Conservation (phyloP, 2,888 invertebrate species). For the Siphonodentalium dalli region DNA sequence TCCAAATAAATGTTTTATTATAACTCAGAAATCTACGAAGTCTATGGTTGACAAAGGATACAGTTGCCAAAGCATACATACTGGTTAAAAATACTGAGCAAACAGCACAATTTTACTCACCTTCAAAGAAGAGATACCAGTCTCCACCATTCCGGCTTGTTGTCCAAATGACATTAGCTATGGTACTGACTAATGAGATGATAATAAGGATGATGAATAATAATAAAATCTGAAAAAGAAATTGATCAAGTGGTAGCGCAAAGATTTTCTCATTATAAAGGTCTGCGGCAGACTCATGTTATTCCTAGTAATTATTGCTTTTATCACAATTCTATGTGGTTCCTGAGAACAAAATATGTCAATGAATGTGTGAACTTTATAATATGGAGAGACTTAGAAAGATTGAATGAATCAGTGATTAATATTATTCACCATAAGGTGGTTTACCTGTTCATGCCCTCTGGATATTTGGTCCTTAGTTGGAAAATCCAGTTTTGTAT, state of each 20-base stretch:
- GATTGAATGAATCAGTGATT: background rate
- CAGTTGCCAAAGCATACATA: too few relatives aligned
- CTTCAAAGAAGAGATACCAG: conserved; percentile 87
- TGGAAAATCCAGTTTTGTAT: too few relatives aligned
- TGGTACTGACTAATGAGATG: conserved; percentile 88
- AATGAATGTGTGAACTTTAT: background rate
- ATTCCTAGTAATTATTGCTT: background rate
- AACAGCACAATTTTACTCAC: conserved; percentile 66
- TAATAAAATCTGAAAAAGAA: conserved; percentile 77
- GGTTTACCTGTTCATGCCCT: too few relatives aligned
- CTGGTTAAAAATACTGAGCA: background rate
- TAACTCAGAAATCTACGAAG: too few relatives aligned
- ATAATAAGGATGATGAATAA: conserved; percentile 89
- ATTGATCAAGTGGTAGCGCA: too few relatives aligned
- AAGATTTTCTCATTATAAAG: background rate
- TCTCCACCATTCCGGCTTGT: conserved; percentile 70
- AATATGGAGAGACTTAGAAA: background rate
- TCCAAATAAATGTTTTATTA: too few relatives aligned
- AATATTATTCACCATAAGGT: too few relatives aligned
- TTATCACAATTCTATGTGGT: background rate
- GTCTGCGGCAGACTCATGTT: background rate
- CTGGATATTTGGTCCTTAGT: too few relatives aligned
- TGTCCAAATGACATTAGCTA: conserved; percentile 88
- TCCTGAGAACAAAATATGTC: background rate
- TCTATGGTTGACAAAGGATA: too few relatives aligned